phyloP scores from a whole-genome alignment of 2,888 invertebrate species.

The Pterobdella sp. region DNA sequence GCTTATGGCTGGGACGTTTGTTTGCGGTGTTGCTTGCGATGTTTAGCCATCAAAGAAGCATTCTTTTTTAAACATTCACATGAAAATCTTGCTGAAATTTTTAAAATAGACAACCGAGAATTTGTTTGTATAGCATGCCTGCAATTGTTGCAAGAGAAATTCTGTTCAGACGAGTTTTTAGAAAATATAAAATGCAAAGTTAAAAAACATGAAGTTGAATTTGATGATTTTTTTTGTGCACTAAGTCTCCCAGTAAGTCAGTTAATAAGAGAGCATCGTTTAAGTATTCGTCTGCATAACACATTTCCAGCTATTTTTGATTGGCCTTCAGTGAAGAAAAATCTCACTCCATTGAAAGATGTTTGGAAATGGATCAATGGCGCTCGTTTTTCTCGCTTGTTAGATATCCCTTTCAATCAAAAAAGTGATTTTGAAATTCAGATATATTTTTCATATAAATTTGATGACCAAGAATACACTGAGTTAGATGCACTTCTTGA shows the following conservation, averaged over 20 bases:
- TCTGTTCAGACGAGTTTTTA: slow-evolving; percentile 30
- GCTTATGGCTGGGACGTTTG: slow-evolving; percentile 33
- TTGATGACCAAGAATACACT: slow-evolving; percentile 59
- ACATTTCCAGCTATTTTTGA: slow-evolving; percentile 24
- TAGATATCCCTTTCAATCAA: slow-evolving; percentile 45
- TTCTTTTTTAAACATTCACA: slow-evolving; percentile 11
- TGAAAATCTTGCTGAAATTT: neutral
- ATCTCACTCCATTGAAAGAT: slow-evolving; percentile 61
- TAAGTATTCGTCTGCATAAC: slow-evolving; percentile 28
- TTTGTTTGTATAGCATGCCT: slow-evolving; percentile 34
- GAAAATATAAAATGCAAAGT: slow-evolving; percentile 23
- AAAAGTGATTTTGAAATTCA: slow-evolving; percentile 45
- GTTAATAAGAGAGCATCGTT: slow-evolving; percentile 32
- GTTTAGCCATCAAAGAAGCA: slow-evolving; percentile 28
- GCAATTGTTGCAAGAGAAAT: slow-evolving; percentile 33
- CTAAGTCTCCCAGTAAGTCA: slow-evolving; percentile 31
- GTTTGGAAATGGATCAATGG: slow-evolving; percentile 70
- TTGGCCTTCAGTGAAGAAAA: slow-evolving; percentile 15
- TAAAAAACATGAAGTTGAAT: slow-evolving; percentile 26
- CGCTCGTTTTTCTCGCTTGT: slow-evolving; percentile 56
- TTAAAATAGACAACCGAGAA: neutral
- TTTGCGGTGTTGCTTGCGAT: slow-evolving; percentile 32
- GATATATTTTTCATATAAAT: slow-evolving; percentile 54
- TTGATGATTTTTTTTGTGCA: slow-evolving; percentile 28
- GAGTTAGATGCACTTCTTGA: slow-evolving; percentile 51